phyloP scores from a whole-genome alignment of 2,113 vertebrate species.

The Ariopsis seemanni region DNA sequence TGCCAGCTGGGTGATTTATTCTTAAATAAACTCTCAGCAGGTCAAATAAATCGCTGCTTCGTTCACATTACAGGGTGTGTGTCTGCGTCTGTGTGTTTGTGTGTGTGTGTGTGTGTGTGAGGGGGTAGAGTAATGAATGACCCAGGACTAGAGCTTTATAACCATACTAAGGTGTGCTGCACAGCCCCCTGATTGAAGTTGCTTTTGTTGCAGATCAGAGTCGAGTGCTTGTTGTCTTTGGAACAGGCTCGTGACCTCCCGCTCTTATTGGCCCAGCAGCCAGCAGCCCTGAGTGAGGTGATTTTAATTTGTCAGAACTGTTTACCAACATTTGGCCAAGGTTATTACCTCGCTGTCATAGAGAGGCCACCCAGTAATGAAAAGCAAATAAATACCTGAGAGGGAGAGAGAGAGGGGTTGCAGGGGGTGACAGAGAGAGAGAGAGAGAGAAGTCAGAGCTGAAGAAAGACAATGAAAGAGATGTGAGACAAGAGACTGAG shows the following conservation, averaged over 20 bases:
- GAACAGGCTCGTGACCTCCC: constrained; percentile 42
- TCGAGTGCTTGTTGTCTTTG: constrained; percentile 34
- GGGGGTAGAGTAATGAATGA: constrained; percentile 19
- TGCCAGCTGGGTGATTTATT: constrained; percentile 46
- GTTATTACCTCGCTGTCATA: constrained; percentile 75
- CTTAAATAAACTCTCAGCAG: constrained; percentile 40
- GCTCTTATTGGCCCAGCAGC: constrained; percentile 16
- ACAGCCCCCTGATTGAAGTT: constrained; percentile 42
- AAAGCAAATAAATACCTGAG: constrained; percentile 73
- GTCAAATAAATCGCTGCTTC: constrained; percentile 41
- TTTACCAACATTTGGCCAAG: constrained; percentile 76
- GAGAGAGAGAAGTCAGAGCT: no score
- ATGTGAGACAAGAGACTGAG: no score
- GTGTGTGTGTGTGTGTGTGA: neutral
- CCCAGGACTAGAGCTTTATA: constrained; percentile 42
- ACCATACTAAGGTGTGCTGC: constrained; percentile 31
- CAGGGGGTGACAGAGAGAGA: neutral
- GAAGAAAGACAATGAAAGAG: no score
- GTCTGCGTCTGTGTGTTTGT: neutral
- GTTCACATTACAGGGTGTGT: constrained; percentile 21
- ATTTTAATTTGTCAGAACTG: constrained; percentile 82
- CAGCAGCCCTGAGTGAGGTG: constrained; percentile 56
- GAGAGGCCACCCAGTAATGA: constrained; percentile 74
- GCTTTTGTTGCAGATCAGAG: constrained; percentile 48
- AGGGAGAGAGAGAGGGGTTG: constrained; percentile 25